Percentiles rank a stretch among this genome's conserved stretches.
Evolutionary conservation across 2,797 vertebrate species (phyloP).

Genomic region (Buceros bicornis): DNA sequence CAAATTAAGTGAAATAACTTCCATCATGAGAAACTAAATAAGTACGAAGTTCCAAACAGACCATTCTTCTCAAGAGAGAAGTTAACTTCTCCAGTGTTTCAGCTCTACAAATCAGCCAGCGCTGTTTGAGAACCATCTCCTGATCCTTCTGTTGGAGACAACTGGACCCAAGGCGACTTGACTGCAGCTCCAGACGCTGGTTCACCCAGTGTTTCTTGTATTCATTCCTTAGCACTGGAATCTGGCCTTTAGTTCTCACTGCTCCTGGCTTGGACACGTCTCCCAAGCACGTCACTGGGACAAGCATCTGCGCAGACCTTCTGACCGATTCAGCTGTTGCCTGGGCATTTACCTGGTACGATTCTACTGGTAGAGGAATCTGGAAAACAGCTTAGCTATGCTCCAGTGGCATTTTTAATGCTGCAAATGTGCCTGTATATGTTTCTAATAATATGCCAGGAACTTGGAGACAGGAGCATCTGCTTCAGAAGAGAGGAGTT

Average conservation of each 20-base stretch:
- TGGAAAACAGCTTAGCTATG: background rate
- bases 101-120: constrained; percentile 23
- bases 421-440: background rate
- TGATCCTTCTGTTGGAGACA: constrained; percentile 6
- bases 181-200: background rate
- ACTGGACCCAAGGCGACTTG: background rate
- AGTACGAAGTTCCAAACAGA: constrained; percentile 70
- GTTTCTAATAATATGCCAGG: background rate
- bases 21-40: constrained; percentile 75
- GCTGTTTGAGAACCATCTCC: background rate
- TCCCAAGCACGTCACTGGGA: background rate
- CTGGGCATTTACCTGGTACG: background rate
- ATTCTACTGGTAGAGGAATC: background rate
- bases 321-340: background rate
- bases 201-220: background rate
- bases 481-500: background rate
- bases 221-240: background rate
- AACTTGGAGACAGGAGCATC: background rate
- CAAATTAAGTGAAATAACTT: constrained; percentile 82
- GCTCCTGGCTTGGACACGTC: background rate
- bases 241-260: background rate
- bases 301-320: background rate
- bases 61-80: constrained; percentile 36
- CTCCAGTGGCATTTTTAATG: background rate
- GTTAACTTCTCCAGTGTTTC: constrained; percentile 56